These are phyloP conservation scores for Leucophora obtusa DNA, from an alignment of 2,888 invertebrate genomes.

Conservation along the genomic window DNA sequence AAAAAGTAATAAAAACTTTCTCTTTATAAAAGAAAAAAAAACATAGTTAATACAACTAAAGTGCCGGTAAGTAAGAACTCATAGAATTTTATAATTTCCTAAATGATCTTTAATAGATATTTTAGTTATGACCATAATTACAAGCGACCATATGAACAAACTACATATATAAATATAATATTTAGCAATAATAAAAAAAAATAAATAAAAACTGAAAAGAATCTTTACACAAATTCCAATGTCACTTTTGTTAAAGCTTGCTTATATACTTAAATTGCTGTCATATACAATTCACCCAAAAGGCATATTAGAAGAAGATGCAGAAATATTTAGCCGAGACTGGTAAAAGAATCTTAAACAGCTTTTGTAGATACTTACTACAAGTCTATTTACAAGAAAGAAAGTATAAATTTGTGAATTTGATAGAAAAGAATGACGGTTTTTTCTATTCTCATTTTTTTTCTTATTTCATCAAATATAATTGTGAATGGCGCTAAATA, in stretches of 20 bases:
- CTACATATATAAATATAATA: constrained; percentile 4
- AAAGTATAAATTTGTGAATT: constrained; percentile 35
- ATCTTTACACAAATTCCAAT: constrained; percentile 28
- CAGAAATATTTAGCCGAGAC: not conserved
- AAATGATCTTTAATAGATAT: constrained; percentile 22
- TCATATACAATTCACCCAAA: constrained; percentile 37
- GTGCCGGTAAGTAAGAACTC: constrained; percentile 14
- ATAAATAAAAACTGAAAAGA: not conserved
- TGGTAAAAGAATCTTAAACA: constrained; percentile 15
- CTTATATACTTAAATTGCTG: constrained; percentile 34
- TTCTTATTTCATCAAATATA: constrained; percentile 12
- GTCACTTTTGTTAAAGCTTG: constrained; percentile 36
- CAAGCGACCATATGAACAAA: not conserved
- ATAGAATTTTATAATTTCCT: constrained; percentile 30
- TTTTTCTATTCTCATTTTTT: not conserved
- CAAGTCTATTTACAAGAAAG: not conserved
- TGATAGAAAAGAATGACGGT: constrained; percentile 2
- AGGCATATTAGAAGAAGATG: constrained; percentile 5
- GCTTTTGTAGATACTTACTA: not conserved
- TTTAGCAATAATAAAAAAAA: constrained; percentile 7
- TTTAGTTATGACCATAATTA: constrained; percentile 11
- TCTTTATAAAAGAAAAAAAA: constrained; percentile 18
- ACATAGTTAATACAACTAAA: constrained; percentile 11
- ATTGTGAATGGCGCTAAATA: constrained; percentile 40
- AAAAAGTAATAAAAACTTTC: constrained; percentile 43